Evolutionary conservation across 2,797 vertebrate genomes (phyloP).

Genomic region (Mycteria americana): DNA sequence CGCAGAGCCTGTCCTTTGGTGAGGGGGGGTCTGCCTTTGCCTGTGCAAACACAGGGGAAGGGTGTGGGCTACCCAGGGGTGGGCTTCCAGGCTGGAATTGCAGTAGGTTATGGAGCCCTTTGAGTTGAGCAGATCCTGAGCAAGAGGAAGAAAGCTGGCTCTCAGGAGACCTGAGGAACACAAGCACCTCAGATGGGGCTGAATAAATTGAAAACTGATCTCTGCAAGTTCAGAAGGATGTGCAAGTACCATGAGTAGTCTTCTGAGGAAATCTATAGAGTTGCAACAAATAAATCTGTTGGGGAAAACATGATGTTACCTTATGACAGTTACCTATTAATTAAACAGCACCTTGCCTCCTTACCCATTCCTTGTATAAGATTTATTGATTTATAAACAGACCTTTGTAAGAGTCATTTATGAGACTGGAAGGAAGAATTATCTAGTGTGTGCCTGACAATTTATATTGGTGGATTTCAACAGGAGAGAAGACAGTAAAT

Average conservation of each 20-base stretch:
- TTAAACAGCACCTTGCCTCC: background rate
- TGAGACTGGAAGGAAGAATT: background rate
- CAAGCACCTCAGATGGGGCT: background rate
- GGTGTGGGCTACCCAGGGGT: background rate
- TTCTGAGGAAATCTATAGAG: background rate
- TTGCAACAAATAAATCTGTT: background rate
- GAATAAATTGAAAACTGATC: background rate
- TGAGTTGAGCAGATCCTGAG: background rate
- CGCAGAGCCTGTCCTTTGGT: background rate
- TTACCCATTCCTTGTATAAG: background rate
- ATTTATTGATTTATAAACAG: background rate
- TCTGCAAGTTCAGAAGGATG: background rate
- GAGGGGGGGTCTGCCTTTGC: background rate
- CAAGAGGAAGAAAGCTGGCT: background rate
- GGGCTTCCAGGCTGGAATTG: background rate
- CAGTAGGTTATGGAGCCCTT: background rate
- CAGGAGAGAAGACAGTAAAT: background rate
- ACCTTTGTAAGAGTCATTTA: background rate
- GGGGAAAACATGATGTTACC: background rate
- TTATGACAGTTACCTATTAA: background rate
- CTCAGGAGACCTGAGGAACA: background rate
- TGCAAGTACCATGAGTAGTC: rapidly evolving
- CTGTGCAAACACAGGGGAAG: background rate
- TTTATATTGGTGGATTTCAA: background rate
- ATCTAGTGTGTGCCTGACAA: background rate